A percentile compares a stretch with the other conserved stretches of the same genome.
phyloP scores from a whole-genome alignment of 2,113 vertebrate species.

The Cochlearius cochlearius region DNA sequence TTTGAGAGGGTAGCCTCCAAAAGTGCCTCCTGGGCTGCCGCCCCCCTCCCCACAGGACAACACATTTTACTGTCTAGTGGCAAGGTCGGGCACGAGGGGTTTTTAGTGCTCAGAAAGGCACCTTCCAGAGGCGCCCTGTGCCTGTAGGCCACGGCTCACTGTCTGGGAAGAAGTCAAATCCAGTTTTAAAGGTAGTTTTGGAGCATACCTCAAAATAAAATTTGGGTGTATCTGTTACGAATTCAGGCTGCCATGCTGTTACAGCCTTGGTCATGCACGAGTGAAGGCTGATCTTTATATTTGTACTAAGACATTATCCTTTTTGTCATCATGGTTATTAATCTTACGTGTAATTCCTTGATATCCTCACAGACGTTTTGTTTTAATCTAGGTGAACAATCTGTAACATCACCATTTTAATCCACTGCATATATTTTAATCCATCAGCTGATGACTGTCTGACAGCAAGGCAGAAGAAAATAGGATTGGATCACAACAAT shows the following conservation, averaged over 20 bases:
- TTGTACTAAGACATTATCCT: neutral
- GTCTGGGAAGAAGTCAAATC: neutral
- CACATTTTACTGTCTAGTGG: neutral
- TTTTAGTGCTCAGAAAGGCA: neutral
- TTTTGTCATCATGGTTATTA: neutral
- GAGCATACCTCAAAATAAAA: neutral
- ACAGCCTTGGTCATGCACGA: neutral
- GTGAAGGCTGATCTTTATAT: neutral
- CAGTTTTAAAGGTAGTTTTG: neutral
- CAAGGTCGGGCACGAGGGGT: neutral
- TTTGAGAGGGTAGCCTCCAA: neutral
- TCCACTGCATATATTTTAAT: neutral
- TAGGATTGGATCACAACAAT: neutral
- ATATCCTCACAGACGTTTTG: neutral
- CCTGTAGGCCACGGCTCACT: fast-evolving
- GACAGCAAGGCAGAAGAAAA: neutral
- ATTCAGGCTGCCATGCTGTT: neutral
- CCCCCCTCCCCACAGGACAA: fast-evolving
- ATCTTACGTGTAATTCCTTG: neutral
- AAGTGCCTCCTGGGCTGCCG: neutral
- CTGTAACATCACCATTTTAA: neutral
- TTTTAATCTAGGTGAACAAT: neutral
- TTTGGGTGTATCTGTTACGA: neutral
- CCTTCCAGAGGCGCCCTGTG: neutral
- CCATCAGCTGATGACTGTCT: neutral